phyloP scores from a whole-genome alignment of 2,888 invertebrate genomes.

The Lasioglossum malachurum region DNA sequence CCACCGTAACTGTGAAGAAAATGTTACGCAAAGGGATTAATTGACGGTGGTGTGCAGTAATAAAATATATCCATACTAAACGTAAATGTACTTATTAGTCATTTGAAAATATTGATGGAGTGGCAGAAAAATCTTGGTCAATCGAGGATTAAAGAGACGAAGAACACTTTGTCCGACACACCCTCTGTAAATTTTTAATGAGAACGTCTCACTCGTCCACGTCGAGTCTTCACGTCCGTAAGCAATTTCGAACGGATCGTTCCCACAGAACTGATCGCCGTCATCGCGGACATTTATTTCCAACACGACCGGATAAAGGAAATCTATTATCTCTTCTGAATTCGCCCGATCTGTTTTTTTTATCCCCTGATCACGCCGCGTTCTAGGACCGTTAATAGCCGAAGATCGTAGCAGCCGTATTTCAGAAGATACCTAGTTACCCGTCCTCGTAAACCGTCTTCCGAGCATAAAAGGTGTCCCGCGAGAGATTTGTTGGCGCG shows the following conservation, averaged over 20 bases:
- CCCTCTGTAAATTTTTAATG: background rate
- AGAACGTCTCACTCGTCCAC: background rate
- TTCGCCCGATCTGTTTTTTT: conserved; percentile 30
- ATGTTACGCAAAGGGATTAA: no score
- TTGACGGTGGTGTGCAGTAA: no score
- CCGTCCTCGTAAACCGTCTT: conserved; percentile 52
- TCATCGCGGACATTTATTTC: conserved; percentile 20
- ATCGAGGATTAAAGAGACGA: background rate
- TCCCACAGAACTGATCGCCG: conserved; percentile 19
- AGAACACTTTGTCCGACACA: background rate
- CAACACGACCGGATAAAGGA: conserved; percentile 21
- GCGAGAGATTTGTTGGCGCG: conserved; percentile 64
- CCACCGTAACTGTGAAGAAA: no score
- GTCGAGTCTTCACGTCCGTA: no score
- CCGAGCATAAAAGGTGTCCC: conserved; percentile 61
- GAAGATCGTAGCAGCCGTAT: conserved; percentile 43
- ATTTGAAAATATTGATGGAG: no score
- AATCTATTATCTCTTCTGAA: conserved; percentile 40
- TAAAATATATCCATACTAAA: background rate
- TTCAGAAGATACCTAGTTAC: conserved; percentile 60
- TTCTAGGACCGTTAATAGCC: conserved; percentile 30
- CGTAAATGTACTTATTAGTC: background rate
- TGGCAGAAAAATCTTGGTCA: background rate
- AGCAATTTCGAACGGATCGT: background rate
- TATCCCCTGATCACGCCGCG: background rate